phyloP scores from a whole-genome alignment of 2,797 vertebrate genomes.

The Sebastes aleutianus region DNA sequence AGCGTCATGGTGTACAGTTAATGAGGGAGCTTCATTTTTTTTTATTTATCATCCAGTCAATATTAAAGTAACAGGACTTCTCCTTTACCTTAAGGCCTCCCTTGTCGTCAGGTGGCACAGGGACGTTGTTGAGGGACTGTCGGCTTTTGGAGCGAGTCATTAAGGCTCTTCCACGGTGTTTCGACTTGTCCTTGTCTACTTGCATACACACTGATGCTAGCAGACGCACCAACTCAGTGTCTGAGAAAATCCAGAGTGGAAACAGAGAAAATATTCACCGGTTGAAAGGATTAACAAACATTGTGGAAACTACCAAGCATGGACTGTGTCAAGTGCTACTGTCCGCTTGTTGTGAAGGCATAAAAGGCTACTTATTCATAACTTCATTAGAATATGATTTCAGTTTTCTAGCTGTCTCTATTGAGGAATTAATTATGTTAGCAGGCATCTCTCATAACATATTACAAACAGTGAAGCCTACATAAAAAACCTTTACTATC shows the following conservation, averaged over 20 bases:
- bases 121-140: constrained; percentile 83
- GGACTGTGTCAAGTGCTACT: neutral
- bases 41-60: neutral
- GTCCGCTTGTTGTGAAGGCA: neutral
- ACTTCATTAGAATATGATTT: neutral
- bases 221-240: constrained; percentile 95
- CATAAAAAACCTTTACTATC: neutral
- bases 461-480: neutral
- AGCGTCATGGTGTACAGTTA: neutral
- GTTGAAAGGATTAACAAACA: neutral
- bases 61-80: neutral
- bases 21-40: neutral
- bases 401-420: neutral
- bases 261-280: neutral
- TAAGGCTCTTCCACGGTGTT: constrained; percentile 78
- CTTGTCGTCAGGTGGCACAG: constrained; percentile 90
- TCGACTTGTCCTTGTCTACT: constrained; percentile 90
- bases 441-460: neutral
- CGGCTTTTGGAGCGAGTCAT: constrained; percentile 83
- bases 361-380: neutral
- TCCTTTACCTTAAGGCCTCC: constrained; percentile 90
- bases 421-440: neutral
- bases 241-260: constrained; percentile 65
- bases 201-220: constrained; percentile 97
- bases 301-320: neutral